These are phyloP conservation scores for Leptobrachium leishanense DNA, from an alignment of 2,113 vertebrate species.

Conservation along the genomic window DNA sequence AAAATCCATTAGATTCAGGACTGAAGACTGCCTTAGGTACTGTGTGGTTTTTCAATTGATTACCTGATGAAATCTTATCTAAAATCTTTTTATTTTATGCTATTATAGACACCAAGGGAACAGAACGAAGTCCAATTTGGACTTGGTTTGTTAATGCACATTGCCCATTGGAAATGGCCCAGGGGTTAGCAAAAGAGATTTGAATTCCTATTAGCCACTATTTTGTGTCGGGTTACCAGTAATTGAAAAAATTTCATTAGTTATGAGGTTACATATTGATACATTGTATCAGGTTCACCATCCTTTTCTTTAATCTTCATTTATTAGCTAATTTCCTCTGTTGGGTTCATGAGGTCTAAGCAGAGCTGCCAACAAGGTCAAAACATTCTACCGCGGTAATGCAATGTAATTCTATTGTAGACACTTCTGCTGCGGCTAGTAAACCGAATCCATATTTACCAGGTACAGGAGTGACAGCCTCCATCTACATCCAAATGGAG, in stretches of 20 bases:
- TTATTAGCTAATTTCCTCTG: conserved; percentile 49
- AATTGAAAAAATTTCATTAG: conserved; percentile 70
- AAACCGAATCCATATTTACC: conserved; percentile 18
- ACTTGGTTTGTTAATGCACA: conserved; percentile 63
- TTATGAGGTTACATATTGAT: conserved; percentile 66
- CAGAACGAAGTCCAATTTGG: conserved; percentile 58
- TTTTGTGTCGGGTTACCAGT: conserved; percentile 72
- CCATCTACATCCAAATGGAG: conserved; percentile 19
- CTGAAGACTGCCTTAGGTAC: conserved; percentile 66
- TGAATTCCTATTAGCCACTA: conserved; percentile 68
- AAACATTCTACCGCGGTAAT: conserved; percentile 30
- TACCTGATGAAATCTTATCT: conserved; percentile 79
- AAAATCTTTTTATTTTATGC: conserved; percentile 85
- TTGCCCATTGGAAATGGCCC: conserved; percentile 66
- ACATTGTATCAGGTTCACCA: conserved; percentile 62
- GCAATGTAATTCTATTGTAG: conserved; percentile 27
- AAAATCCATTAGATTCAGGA: conserved; percentile 74
- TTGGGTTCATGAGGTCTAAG: conserved; percentile 35
- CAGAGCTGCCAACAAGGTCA: conserved; percentile 37
- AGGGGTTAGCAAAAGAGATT: conserved; percentile 67
- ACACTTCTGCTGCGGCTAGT: conserved; percentile 3
- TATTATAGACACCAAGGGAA: conserved; percentile 68
- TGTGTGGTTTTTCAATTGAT: conserved; percentile 72
- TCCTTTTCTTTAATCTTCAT: conserved; percentile 61
- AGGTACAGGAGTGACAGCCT: background rate